Evolutionary conservation across 2,888 invertebrate genomes (phyloP), one percentile per base, ranked within the genome.

Genomic region (Caenorhabditis sinica): DNA sequence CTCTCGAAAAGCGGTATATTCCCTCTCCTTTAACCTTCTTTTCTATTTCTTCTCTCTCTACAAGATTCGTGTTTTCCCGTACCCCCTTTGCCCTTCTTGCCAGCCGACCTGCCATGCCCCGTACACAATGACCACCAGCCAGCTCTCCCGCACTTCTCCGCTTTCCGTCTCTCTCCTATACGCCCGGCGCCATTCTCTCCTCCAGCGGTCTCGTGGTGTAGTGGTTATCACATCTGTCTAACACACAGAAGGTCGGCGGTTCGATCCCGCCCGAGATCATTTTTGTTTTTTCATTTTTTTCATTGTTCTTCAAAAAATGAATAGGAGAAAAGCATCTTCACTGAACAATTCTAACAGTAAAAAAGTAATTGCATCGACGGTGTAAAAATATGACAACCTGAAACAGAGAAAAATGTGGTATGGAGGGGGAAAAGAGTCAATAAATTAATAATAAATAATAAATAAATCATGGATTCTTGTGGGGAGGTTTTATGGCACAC

Each of bases 201-300:
- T 20, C 3, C 82, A 75, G 61, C 40, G 87, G 81, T 89, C 88
- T 88, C 90, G 90, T 90, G 90, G 90, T 90, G 90, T 90, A 90
- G 89, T 89, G 90, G 90, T 90, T 90, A 90, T 90, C 90, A 90
- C 90, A 88, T 90, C 90, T 89, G 90, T 90, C 90, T 90, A 90
- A 90, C 90, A 90, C 90, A 90, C 90, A 89, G 90, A 90, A 90
- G 90, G 90, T 85, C 90, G 90, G 89, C 90, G 89, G 90, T 90
- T 90, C 90, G 90, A 90, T 84, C 88, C 90, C 89, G 90, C 90
- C 90, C 90, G 90, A 89, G 89, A 90, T 90, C 90, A 90, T 68
- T 74, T 53, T 30, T 68, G 65, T 83, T 74, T 58, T 66, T 65
- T 75, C 25, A 13, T 49, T 28, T n/a, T 28, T 45, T 66, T 49